A percentile compares a stretch with the other conserved stretches of the same genome.
Evolutionary conservation across 2,888 invertebrate genomes (phyloP).

Genomic region (Xestobium rufovillosum): DNA sequence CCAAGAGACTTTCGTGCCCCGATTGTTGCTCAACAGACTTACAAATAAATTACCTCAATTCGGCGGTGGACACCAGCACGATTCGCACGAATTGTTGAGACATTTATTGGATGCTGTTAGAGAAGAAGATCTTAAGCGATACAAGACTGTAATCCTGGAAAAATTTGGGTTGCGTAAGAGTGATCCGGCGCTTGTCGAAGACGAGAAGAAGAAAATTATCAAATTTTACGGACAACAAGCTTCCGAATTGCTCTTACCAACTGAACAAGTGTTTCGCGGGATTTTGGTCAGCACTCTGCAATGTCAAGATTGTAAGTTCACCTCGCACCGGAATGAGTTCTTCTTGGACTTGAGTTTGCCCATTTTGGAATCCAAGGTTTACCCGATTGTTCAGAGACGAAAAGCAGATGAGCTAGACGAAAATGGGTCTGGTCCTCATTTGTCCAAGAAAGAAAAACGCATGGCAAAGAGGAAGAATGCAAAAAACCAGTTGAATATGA

Average conservation of each 20-base stretch:
- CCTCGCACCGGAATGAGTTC: constrained; percentile 81
- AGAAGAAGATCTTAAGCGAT: constrained; percentile 68
- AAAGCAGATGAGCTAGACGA: constrained; percentile 45
- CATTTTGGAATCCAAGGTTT: constrained; percentile 68
- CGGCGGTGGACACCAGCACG: constrained; percentile 91
- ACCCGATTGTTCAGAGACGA: constrained; percentile 51
- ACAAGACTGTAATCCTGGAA: constrained; percentile 72
- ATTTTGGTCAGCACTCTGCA: constrained; percentile 81
- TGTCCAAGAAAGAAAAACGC: constrained; percentile 57
- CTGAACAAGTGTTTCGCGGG: constrained; percentile 91
- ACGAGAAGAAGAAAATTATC: constrained; percentile 65
- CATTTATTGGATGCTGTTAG: constrained; percentile 84
- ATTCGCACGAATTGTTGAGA: constrained; percentile 89
- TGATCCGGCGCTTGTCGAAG: constrained; percentile 69
- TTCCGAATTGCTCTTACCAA: constrained; percentile 64
- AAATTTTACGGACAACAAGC: constrained; percentile 81
- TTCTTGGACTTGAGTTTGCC: constrained; percentile 94
- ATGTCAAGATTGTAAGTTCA: constrained; percentile 83
- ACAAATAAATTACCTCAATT: constrained; percentile 73
- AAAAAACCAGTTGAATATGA: constrained; percentile 28
- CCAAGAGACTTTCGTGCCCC: constrained; percentile 57
- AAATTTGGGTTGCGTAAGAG: constrained; percentile 66
- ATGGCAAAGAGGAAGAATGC: constrained; percentile 50
- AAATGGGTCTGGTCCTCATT: constrained; percentile 56
- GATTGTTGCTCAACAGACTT: constrained; percentile 56